phyloP scores from a whole-genome alignment of 2,888 invertebrate genomes.

The Ecliptopera silaceata region DNA sequence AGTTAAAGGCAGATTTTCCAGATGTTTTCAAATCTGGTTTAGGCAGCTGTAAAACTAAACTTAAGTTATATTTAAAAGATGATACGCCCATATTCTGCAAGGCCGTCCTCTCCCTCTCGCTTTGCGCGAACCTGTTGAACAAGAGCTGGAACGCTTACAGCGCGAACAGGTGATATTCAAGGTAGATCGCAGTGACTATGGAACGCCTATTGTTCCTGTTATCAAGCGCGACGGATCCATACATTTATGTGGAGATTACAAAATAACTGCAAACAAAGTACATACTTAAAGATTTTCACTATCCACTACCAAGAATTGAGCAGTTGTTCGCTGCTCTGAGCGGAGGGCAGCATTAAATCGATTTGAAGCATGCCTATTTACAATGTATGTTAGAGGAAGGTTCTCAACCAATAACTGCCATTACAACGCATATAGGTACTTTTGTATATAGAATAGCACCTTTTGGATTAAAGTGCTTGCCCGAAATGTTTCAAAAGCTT shows the following conservation, averaged over 20 bases:
- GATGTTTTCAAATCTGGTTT: neutral
- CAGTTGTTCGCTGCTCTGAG: neutral
- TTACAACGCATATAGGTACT: neutral
- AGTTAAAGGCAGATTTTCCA: too few relatives aligned
- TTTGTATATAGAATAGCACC: neutral
- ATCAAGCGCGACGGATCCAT: neutral
- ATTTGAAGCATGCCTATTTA: neutral
- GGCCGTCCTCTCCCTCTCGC: neutral
- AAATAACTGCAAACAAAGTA: neutral
- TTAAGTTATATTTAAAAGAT: neutral
- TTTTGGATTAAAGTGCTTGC: neutral
- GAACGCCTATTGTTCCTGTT: neutral
- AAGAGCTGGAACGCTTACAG: neutral
- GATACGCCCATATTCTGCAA: neutral
- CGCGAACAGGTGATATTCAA: neutral
- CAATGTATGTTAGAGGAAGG: neutral
- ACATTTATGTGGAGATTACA: neutral
- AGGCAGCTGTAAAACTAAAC: neutral
- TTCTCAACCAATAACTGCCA: neutral
- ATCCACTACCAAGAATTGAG: too few relatives aligned
- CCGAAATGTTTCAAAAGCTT: neutral
- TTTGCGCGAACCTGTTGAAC: neutral
- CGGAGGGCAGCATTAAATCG: neutral
- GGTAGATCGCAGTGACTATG: neutral
- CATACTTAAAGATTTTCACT: neutral